Conservation (phyloP, 2,113 vertebrate genomes). For the Dicaeum eximium region DNA sequence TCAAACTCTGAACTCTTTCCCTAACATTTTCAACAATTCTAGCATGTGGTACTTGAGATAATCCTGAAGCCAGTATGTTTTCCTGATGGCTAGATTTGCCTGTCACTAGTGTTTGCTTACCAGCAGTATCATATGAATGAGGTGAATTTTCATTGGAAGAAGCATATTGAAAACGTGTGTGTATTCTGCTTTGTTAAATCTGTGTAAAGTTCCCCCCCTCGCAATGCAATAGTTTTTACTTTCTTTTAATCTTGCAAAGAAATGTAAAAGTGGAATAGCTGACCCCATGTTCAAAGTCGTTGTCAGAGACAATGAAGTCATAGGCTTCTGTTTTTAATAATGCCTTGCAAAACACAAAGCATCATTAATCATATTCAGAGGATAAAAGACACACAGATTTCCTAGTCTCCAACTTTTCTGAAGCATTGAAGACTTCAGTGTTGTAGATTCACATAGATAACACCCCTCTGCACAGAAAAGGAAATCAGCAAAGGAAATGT, state of each 20-base stretch:
- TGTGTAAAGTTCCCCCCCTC: conserved; percentile 58
- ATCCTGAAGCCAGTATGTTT: conserved; percentile 66
- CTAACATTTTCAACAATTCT: conserved; percentile 66
- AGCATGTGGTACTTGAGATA: conserved; percentile 53
- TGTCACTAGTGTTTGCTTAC: conserved; percentile 74
- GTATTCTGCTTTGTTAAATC: conserved; percentile 68
- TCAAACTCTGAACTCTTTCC: not conserved
- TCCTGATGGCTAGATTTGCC: conserved; percentile 68
- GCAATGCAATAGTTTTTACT: conserved; percentile 73
- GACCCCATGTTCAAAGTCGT: conserved; percentile 77
- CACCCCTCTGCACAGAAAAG: conserved; percentile 43
- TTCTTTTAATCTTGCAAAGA: conserved; percentile 79
- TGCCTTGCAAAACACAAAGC: conserved; percentile 71
- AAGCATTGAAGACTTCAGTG: conserved; percentile 43
- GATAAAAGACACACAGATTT: conserved; percentile 75
- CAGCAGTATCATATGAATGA: conserved; percentile 67
- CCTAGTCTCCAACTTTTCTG: conserved; percentile 53
- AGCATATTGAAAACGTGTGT: conserved; percentile 80
- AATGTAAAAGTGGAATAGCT: conserved; percentile 74
- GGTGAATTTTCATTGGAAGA: conserved; percentile 70
- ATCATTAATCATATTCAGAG: conserved; percentile 76
- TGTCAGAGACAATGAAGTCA: conserved; percentile 78
- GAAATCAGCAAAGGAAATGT: conserved; percentile 25
- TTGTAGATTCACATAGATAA: conserved; percentile 66
- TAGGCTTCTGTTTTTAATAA: conserved; percentile 82